These are phyloP conservation scores for Cryptosula pallasiana DNA, from an alignment of 2,888 invertebrate species.

Conservation along the genomic window DNA sequence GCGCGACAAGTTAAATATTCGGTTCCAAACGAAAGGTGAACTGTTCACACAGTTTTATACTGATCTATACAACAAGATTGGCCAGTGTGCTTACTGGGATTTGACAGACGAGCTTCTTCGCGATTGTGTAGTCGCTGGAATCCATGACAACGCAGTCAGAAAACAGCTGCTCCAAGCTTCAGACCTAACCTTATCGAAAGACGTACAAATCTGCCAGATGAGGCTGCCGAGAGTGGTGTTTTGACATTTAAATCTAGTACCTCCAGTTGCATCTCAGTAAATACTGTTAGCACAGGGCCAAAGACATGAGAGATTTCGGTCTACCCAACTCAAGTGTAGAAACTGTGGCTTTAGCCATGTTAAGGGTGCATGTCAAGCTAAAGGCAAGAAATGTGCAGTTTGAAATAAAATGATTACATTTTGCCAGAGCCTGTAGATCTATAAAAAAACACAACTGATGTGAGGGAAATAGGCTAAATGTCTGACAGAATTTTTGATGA, in stretches of 20 bases:
- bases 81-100: not conserved
- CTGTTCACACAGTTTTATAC: not conserved
- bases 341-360: not conserved
- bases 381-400: not conserved
- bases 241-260: not conserved
- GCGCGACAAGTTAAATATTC: not conserved
- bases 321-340: not conserved
- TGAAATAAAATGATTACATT: not conserved
- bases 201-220: not conserved
- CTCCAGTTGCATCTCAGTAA: not conserved
- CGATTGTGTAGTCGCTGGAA: not conserved
- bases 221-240: constrained; percentile 1
- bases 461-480: not conserved
- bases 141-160: not conserved
- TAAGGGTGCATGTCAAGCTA: constrained; percentile 3
- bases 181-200: not conserved
- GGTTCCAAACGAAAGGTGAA: not conserved
- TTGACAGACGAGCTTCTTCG: constrained; percentile 1
- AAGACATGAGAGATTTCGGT: not conserved
- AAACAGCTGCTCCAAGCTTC: not conserved
- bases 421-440: not conserved
- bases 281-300: not conserved
- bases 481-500: not conserved
- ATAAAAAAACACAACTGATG: not conserved
- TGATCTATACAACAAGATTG: not conserved